Evolutionary conservation across 2,888 invertebrate species (phyloP).

Genomic region (Oxyteleia sp.): DNA sequence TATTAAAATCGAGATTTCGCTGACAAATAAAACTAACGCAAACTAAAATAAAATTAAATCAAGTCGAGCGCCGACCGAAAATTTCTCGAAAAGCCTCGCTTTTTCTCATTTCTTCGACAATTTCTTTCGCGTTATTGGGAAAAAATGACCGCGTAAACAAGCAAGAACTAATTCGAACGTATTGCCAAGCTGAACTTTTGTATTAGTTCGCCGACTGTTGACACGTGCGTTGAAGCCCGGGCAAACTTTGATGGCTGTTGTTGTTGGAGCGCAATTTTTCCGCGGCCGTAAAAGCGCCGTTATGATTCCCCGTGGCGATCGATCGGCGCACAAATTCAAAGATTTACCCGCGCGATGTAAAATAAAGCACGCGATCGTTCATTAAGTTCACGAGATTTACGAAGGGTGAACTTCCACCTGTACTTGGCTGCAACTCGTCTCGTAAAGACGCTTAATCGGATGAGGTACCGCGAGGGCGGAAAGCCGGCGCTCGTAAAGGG

Average conservation of each 20-base stretch:
- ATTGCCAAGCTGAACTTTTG: constrained; percentile 34
- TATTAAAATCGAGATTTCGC: no score
- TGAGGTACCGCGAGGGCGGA: constrained; percentile 45
- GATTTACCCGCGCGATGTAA: constrained; percentile 31
- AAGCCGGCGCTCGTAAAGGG: constrained; percentile 59
- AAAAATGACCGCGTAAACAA: constrained; percentile 59
- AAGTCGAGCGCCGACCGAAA: not conserved
- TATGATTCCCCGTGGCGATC: constrained; percentile 33
- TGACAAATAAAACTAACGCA: not conserved
- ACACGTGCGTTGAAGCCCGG: constrained; percentile 46
- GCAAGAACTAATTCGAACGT: constrained; percentile 52
- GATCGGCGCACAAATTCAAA: constrained; percentile 19
- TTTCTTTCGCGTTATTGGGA: constrained; percentile 32
- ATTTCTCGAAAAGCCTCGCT: not conserved
- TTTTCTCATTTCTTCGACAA: constrained; percentile 22
- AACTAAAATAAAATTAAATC: not conserved
- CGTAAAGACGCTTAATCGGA: constrained; percentile 68
- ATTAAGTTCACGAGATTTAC: constrained; percentile 61
- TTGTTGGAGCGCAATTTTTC: constrained; percentile 49
- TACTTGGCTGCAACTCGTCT: constrained; percentile 41
- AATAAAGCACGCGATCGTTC: constrained; percentile 65
- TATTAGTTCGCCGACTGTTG: constrained; percentile 59
- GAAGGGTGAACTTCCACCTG: constrained; percentile 52
- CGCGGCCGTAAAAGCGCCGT: constrained; percentile 20
- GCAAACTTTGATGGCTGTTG: constrained; percentile 46